Evolutionary conservation across 1,140 invertebrate genomes (phyloP), one percentile per base, ranked within the genome.

Genomic region (Drosophila busckii): DNA sequence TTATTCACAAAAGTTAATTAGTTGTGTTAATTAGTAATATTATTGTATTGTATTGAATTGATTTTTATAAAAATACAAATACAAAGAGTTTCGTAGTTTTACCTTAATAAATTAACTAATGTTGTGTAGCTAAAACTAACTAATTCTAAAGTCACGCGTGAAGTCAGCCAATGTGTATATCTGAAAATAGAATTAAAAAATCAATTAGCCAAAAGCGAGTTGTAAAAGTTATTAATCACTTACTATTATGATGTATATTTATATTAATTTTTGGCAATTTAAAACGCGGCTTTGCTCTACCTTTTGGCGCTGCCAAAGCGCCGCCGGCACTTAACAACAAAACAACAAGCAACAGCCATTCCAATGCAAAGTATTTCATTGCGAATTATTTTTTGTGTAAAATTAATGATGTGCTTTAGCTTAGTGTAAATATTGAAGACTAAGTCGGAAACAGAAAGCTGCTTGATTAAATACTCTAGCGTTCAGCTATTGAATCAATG

Each of bases 191-290:
- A 63, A 23, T 9, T 1, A 22, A 16, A 34, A 37, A 23, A 0
- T 12, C 2, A 40, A 15, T 7, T 25, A 28, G 9, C n/a, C n/a
- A n/a, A n/a, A n/a, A n/a, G n/a, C 5, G 2, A 10, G 2, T 19
- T 16, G 26, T 7, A 16, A 19, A 6, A 29, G 10, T 13, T 0
- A 9, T 10, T 13, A 32, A 7, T 28, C 29, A 20, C 75, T 80
- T 48, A 80, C 73, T 82, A 52, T 82, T 80, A 28, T 80, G 73
- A 42, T 82, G 75, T 10, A 82, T 73, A 25, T 82, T 61, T 6
- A 80, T 68, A 22, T 73, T 55, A 1, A 80, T 20, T 35, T 78
- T 76, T n/a, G 70, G 70, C 31, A 73, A 2, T 9, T 46, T 70
- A 0, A 42, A 32, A 0, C 34, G 19, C 4, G 41, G 28, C 9